Evolutionary conservation across 37 sponge, comb jelly and placozoan species (phyloP), one percentile per base, ranked within the genome.

Genomic region (Aphrocallistes beatrix): DNA sequence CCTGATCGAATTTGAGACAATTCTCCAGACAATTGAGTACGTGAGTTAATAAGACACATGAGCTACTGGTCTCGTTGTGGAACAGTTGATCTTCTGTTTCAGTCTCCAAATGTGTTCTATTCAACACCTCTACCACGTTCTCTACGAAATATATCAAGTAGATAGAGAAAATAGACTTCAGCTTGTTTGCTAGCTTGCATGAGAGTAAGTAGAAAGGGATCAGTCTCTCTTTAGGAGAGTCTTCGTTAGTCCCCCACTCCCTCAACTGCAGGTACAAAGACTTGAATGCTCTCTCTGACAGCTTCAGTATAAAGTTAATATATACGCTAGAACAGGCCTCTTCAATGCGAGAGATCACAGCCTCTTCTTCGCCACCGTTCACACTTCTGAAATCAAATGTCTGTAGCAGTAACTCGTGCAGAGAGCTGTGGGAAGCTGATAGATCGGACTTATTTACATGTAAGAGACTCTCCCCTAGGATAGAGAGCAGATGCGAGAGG

Each of bases 201-300:
- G 83, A 38, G n/a, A 37, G 83, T 8, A 82, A 95, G 38, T 92
- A 95, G 86, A 95, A 95, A 0, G 94, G 86, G 75, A 95, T 91
- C 16, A 89, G 45, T 37, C 92, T 39, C 28, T 90, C 83, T 38
- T 37, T 84, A 10, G 85, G 87, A 39, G 87, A 34, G 16, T 51
- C 84, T 30, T 69, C 39, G 37, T 84, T 34, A 1, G 89, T 86
- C 23, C 94, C 91, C 96, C 96, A 95, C 37, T 93, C 92, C 42
- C 90, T 51, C 36, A 95, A 39, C 90, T 93, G 51, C 28, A 90
- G 60, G 50, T 91, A 93, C 60, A 90, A 50, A 0, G 94, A 92
- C 39, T 89, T 85, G 81, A 95, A 93, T 16, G 60, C 38, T n/a
- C 82, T 81, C 85, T 95, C 96, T 23, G 96, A 95, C 34, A 95